Evolutionary conservation across 2,888 invertebrate species (phyloP), one percentile per base, ranked within the genome.

Genomic region (Lochmaea capreae): DNA sequence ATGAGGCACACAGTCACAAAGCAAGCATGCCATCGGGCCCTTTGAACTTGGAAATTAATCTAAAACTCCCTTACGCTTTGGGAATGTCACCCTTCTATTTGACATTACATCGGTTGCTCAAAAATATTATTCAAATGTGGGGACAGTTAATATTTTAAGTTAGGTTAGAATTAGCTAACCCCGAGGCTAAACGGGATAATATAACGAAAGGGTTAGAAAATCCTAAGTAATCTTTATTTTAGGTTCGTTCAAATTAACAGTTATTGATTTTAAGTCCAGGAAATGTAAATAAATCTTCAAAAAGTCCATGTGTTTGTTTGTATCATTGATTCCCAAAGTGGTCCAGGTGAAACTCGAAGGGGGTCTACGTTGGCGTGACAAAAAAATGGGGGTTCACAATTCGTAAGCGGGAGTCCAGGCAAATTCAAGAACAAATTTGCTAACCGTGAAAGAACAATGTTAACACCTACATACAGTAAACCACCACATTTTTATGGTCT

Each of bases 1-100:
- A 84, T 85, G 84, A 85, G 82, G 82, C 84, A 82, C 83, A 81
- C 77, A 83, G 83, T 83, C 82, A 82, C 82, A 83, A 84, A 83
- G 83, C 84, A 83, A 83, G 83, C 82, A 84, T 82, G 81, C 82
- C 81, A 81, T 81, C 79, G 83, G 83, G 80, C 82, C 83, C 84
- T 85, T 85, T 85, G 84, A 85, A 84, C 84, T 83, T 81, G 78
- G 79, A 81, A 83, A 84, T 83, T 83, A 84, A 84, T 84, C 83
- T 83, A 79, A 81, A 83, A 81, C 80, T 80, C 81, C 82, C 81
- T 75, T 71, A 76, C 78, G 76, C 80, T 78, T 78, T 80, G 79
- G 76, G 78, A 77, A 79, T 79, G 79, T 79, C 80, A 78, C 76
- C 80, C 79, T 77, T 76, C 73, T 77, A 74, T 80, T 79, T 79